These are phyloP conservation scores for Misgurnus mizolepis DNA, from an alignment of 2,113 vertebrate genomes.

Conservation along the genomic window DNA sequence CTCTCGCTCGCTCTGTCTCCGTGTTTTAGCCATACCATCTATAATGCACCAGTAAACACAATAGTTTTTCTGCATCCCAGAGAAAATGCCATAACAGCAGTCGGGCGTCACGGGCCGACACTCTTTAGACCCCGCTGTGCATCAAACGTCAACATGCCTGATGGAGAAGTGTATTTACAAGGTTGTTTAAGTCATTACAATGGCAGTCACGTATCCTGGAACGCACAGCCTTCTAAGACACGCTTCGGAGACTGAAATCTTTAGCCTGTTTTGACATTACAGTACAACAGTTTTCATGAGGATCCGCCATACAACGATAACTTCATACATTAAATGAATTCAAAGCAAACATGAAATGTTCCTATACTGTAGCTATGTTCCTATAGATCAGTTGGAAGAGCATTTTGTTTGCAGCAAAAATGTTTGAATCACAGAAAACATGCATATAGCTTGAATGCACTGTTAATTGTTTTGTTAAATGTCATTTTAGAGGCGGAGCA, in stretches of 20 bases:
- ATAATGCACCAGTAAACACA: conserved; percentile 58
- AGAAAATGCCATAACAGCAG: neutral
- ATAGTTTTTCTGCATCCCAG: conserved; percentile 42
- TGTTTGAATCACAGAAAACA: too few relatives aligned
- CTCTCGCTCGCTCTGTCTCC: conserved; percentile 49
- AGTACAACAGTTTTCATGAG: neutral
- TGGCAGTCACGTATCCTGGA: neutral
- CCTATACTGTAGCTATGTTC: too few relatives aligned
- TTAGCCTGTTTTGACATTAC: neutral
- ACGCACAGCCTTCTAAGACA: conserved; percentile 6
- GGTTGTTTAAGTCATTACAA: conserved; percentile 41
- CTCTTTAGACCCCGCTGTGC: conserved; percentile 2
- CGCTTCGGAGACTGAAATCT: neutral
- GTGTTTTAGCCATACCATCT: conserved; percentile 16
- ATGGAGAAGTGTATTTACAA: conserved; percentile 55
- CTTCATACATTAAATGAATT: neutral
- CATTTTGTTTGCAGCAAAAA: too few relatives aligned
- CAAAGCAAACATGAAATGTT: too few relatives aligned
- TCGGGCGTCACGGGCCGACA: neutral
- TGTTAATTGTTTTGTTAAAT: too few relatives aligned
- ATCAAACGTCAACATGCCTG: conserved; percentile 26
- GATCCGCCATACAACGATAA: neutral
- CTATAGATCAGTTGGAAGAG: too few relatives aligned
- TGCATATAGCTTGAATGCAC: too few relatives aligned
- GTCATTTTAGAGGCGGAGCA: too few relatives aligned